Evolutionary conservation across 1,140 invertebrate genomes (phyloP), one percentile per base, ranked within the genome.

Genomic region (Helicoverpa zea): DNA sequence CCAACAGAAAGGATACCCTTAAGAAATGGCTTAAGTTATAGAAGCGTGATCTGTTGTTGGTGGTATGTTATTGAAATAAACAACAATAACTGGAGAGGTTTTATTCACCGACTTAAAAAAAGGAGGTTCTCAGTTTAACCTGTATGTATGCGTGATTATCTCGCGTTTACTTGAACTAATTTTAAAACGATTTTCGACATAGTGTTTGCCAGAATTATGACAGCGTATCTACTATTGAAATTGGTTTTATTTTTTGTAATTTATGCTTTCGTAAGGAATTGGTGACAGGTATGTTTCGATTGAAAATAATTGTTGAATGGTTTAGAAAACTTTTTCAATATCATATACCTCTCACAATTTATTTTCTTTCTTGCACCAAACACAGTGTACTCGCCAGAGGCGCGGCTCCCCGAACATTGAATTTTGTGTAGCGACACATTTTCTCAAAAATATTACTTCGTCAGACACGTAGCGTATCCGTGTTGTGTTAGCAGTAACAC

Each of bases 1-100:
- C 79, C 88, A 88, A 87, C 85, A 89, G 87, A 88, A 88, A 86
- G 89, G 87, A 87, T 90, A 84, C 84, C 61, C 76, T 78, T 82
- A 74, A 74, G 59, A 79, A 30, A 47, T 56, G 63, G 58, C 75
- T 80, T 51, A 80, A 80, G 66, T 73, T 73, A 80, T 52, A 77
- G 61, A 75, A 61, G 54, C 18, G 49, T 72, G 68, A 54, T 54
- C 35, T 30, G 13, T 72, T 16, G 10, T n/a, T 30, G 12, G 16
- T 70, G 14, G 47, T 35, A 18, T 43, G n/a, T 16, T 23, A 68
- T 14, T n/a, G 61, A 11, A 30, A 61, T 23, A 68, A 16, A 43
- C 12, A 14, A 49, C 5, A 49, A 68, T 68, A 47, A 16, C 3
- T 5, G 5, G 4, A 9, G 5, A 43, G 35, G 35, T 5, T 43